Evolutionary conservation across 1,140 invertebrate species (phyloP).

Genomic region (Caenorhabditis remanei): DNA sequence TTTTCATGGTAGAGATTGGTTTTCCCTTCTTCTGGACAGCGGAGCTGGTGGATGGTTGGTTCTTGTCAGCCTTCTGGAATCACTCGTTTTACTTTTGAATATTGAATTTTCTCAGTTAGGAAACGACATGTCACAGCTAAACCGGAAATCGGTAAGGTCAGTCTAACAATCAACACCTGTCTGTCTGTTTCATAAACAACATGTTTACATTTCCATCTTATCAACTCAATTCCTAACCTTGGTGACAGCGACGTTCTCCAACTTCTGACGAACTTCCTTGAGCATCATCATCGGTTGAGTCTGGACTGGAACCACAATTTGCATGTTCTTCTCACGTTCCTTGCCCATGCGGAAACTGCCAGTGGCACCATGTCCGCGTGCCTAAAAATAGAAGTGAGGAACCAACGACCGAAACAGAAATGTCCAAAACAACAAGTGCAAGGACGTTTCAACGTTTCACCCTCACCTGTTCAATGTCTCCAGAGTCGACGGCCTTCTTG

Average conservation of each 20-base stretch:
- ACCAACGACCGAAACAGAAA: neutral
- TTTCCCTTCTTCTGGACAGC: constrained; percentile 6
- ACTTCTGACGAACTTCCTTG: constrained; percentile 36
- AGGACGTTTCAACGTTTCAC: too few relatives aligned
- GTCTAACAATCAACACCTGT: too few relatives aligned
- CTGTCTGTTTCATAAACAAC: too few relatives aligned
- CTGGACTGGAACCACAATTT: constrained; percentile 16
- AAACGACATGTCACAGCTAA: too few relatives aligned
- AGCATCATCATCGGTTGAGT: constrained; percentile 39
- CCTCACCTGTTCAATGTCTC: constrained; percentile 47
- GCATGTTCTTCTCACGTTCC: constrained; percentile 23
- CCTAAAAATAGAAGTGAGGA: neutral
- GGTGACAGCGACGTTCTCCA: constrained; percentile 9
- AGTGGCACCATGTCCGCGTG: constrained; percentile 37
- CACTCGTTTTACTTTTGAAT: too few relatives aligned
- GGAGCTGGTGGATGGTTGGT: constrained; percentile 14
- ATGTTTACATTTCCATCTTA: too few relatives aligned
- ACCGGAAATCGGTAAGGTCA: too few relatives aligned
- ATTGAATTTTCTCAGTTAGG: too few relatives aligned
- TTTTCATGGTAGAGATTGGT: constrained; percentile 3
- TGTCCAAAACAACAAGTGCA: constrained; percentile 16
- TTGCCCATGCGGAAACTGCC: constrained; percentile 46
- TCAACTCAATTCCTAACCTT: neutral
- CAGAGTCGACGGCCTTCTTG: constrained; percentile 44
- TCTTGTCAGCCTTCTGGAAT: constrained; percentile 22